Percentiles rank a stretch among this genome's conserved stretches.
Evolutionary conservation across 2,113 vertebrate species (phyloP).

Genomic region (Cariama cristata): DNA sequence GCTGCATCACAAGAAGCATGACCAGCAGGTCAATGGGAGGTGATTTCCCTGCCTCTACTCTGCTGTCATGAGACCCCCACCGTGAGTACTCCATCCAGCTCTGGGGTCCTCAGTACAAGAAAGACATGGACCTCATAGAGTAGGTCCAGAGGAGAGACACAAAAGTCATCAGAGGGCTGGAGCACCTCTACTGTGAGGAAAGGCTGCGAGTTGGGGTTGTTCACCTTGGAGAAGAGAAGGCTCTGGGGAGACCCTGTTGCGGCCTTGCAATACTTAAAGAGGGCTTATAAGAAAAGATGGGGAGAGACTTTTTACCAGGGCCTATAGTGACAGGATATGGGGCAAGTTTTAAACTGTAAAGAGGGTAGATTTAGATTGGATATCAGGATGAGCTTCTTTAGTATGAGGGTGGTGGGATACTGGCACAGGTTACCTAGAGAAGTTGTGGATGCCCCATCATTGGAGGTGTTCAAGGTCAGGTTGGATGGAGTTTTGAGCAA

Average conservation of each 20-base stretch:
- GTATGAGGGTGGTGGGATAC: not conserved
- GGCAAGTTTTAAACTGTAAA: not conserved
- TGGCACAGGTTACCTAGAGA: not conserved
- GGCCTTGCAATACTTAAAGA: not conserved
- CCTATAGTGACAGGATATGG: not conserved
- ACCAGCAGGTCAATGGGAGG: too few relatives aligned
- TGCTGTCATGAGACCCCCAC: too few relatives aligned
- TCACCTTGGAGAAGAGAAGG: not conserved
- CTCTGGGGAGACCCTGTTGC: not conserved
- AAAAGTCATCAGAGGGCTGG: too few relatives aligned
- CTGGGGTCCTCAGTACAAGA: too few relatives aligned
- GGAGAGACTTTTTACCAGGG: not conserved
- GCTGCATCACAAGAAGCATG: too few relatives aligned
- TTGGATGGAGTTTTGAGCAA: not conserved
- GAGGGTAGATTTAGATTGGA: not conserved
- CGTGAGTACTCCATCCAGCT: too few relatives aligned
- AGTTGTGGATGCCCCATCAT: not conserved
- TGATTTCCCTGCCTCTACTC: too few relatives aligned
- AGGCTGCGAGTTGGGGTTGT: too few relatives aligned
- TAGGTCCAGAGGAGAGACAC: too few relatives aligned
- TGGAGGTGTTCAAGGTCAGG: not conserved
- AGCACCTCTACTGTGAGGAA: too few relatives aligned
- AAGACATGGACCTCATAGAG: too few relatives aligned
- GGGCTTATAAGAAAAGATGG: not conserved
- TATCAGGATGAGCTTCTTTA: not conserved